Evolutionary conservation across 2,888 invertebrate genomes (phyloP), one percentile per base, ranked within the genome.

Genomic region (Dorcus parallelipipedus): DNA sequence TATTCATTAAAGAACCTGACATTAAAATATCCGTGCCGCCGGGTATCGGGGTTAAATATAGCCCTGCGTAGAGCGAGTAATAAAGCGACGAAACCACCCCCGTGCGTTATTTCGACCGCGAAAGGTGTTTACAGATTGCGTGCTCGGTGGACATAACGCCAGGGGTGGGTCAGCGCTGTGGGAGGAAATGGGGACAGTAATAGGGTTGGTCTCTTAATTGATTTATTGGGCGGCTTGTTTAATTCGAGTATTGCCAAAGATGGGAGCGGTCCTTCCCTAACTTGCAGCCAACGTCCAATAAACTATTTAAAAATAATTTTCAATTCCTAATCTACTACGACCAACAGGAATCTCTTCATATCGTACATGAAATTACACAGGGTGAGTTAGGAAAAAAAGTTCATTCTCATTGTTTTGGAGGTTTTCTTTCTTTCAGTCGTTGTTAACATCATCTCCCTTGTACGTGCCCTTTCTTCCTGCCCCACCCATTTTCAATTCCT

Each of bases 121-220:
- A 60, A 65, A 68, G 68, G 68, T 68, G 68, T 68, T 68, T 66
- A 66, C 62, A 60, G 69, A 65, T 69, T 65, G 69, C 69, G 69
- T 69, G 69, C 60, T 66, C 57, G 60, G 43, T 58, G 64, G 60
- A 64, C 63, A 67, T 69, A 67, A 69, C 65, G 63, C 62, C 49
- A 56, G 57, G 66, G 67, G 66, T 66, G 63, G 68, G 62, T 63
- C 64, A 60, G 56, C 58, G 56, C 54, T 49, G 56, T 54, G 59
- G 65, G 63, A 51, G 63, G 61, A 61, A 61, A 56, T 58, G 62
- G 61, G 57, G 58, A 62, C 54, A 51, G 54, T 54, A 65, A 63
- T 57, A 64, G 68, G 68, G 68, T 67, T 67, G 68, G 68, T 64
- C 67, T 47, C 52, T 63, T 68, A 68, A 68, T 68, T 68, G 68